Evolutionary conservation across 2,113 vertebrate species (phyloP).

Genomic region (Salvelinus alpinus): DNA sequence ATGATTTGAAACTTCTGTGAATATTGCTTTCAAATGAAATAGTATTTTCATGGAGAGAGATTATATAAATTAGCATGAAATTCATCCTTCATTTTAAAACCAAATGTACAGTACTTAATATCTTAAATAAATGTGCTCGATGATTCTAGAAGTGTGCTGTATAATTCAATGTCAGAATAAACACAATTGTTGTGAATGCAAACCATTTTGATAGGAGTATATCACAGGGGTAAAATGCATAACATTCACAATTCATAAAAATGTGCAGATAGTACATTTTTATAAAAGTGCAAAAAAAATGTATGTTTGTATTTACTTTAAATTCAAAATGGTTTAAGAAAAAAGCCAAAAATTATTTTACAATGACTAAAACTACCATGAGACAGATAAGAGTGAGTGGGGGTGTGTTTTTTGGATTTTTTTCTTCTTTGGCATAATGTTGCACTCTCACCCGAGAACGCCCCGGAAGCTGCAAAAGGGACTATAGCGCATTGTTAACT

Average conservation of each 20-base stretch:
- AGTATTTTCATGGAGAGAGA: background rate
- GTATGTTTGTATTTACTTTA: background rate
- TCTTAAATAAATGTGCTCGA: background rate
- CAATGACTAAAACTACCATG: background rate
- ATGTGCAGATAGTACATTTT: background rate
- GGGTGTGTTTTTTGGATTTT: background rate
- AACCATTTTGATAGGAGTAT: background rate
- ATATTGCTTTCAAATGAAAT: background rate
- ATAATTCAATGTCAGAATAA: background rate
- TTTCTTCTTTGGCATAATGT: slow-evolving; percentile 3
- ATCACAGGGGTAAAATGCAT: background rate
- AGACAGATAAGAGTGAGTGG: background rate
- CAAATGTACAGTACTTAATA: background rate
- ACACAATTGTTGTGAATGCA: background rate
- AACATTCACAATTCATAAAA: background rate
- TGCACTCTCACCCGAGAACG: slow-evolving; percentile 4
- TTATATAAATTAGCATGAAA: background rate
- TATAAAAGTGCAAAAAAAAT: background rate
- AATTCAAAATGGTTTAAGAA: background rate
- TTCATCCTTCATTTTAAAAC: background rate
- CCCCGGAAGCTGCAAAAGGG: background rate
- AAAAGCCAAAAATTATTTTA: background rate
- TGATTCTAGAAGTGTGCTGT: background rate
- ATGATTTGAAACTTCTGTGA: too few relatives aligned
- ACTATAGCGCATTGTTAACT: slow-evolving; percentile 2